These are phyloP conservation scores for Solen grandis DNA, from an alignment of 1,140 invertebrate genomes.

Conservation along the genomic window DNA sequence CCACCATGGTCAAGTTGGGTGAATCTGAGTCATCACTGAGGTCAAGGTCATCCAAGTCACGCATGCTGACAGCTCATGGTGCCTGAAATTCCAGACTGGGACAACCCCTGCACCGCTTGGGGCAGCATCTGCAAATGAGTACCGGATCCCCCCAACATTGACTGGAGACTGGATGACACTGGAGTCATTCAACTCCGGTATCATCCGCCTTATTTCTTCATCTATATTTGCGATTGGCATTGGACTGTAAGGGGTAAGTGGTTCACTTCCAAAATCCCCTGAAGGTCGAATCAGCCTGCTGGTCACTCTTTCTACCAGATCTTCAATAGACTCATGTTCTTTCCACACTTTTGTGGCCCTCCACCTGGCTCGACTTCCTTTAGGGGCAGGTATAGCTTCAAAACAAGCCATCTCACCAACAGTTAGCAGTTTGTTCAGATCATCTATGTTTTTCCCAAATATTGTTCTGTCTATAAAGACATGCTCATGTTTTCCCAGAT, in stretches of 20 bases:
- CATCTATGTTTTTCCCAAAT: slow-evolving; percentile 79
- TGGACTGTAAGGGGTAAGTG: slow-evolving; percentile 63
- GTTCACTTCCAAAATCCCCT: slow-evolving; percentile 68
- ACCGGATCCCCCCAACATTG: slow-evolving; percentile 73
- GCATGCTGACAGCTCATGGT: slow-evolving; percentile 74
- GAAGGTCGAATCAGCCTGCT: slow-evolving; percentile 70
- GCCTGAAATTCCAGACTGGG: slow-evolving; percentile 80
- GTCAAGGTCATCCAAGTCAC: slow-evolving; percentile 75
- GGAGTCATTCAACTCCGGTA: slow-evolving; percentile 75
- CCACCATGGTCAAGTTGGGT: slow-evolving; percentile 77
- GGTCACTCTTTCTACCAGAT: slow-evolving; percentile 75
- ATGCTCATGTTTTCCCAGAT: slow-evolving; percentile 81
- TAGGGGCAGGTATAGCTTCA: slow-evolving; percentile 81
- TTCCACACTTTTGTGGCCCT: slow-evolving; percentile 80
- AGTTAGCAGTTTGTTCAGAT: slow-evolving; percentile 78
- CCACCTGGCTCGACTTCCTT: slow-evolving; percentile 80
- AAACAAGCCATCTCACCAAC: slow-evolving; percentile 80
- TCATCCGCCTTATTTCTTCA: slow-evolving; percentile 75
- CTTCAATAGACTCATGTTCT: slow-evolving; percentile 78
- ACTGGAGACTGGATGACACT: slow-evolving; percentile 69
- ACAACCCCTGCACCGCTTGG: slow-evolving; percentile 79
- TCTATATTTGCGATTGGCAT: slow-evolving; percentile 71
- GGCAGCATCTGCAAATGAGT: slow-evolving; percentile 77
- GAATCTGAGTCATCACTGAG: slow-evolving; percentile 71
- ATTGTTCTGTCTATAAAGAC: slow-evolving; percentile 82